A percentile compares a stretch with the other conserved stretches of the same genome.
phyloP scores from a whole-genome alignment of 1,140 invertebrate genomes.

The Scaptomyza pallida region DNA sequence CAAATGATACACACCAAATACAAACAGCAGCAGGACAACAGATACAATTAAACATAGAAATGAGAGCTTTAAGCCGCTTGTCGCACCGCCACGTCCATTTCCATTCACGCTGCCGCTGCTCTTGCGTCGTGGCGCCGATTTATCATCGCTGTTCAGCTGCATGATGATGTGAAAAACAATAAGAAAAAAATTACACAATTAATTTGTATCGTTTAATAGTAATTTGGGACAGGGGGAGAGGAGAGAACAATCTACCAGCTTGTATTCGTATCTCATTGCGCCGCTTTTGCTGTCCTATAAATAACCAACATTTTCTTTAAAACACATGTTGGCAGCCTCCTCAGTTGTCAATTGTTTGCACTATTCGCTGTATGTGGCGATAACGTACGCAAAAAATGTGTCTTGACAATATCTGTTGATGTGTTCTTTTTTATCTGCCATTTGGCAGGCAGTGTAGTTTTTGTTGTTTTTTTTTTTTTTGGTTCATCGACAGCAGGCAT shows the following conservation, averaged over 20 bases:
- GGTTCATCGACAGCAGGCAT: constrained; percentile 27
- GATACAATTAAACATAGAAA: constrained; percentile 80
- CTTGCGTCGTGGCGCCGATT: constrained; percentile 53
- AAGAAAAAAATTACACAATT: background rate
- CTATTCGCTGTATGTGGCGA: constrained; percentile 3
- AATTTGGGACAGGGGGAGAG: background rate
- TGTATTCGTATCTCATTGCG: constrained; percentile 73
- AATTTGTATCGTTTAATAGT: background rate
- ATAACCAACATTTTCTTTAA: constrained; percentile 36
- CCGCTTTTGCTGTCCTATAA: constrained; percentile 46
- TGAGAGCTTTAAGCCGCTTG: constrained; percentile 74
- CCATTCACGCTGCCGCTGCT: constrained; percentile 35
- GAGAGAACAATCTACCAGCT: constrained; percentile 44
- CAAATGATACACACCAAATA: constrained; percentile 78
- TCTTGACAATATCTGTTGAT: constrained; percentile 6
- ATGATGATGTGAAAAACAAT: constrained; percentile 1
- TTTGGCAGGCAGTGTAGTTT: constrained; percentile 20
- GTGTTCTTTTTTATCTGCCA: constrained; percentile 30
- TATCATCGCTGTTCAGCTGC: constrained; percentile 68
- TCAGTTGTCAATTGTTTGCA: constrained; percentile 14
- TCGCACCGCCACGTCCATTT: constrained; percentile 47
- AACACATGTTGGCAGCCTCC: constrained; percentile 52
- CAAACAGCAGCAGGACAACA: constrained; percentile 70
- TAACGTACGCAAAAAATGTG: constrained; percentile 13
- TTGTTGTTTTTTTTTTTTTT: constrained; percentile 18